Evolutionary conservation across 2,888 invertebrate species (phyloP).

Genomic region (Cataglyphis cursor): DNA sequence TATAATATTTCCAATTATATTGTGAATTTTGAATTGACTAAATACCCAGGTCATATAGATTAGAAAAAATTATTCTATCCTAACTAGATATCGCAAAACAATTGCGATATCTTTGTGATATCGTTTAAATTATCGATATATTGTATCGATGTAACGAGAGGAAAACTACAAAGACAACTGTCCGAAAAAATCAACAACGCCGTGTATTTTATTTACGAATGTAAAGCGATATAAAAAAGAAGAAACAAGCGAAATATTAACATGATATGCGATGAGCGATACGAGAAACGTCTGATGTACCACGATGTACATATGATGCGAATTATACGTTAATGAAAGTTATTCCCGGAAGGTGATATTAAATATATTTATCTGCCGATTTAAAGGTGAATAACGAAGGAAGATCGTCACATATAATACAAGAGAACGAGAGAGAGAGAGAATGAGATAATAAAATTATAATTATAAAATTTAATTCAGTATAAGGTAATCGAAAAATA

Average conservation of each 20-base stretch:
- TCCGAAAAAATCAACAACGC: constrained; percentile 61
- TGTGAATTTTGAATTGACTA: neutral
- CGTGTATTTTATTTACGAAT: constrained; percentile 43
- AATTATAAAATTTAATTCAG: constrained; percentile 82
- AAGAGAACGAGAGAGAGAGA: constrained; percentile 67
- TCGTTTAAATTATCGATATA: neutral
- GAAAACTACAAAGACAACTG: constrained; percentile 73
- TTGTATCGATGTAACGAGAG: constrained; percentile 46
- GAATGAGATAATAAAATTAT: constrained; percentile 80
- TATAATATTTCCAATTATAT: constrained; percentile 14
- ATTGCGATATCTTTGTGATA: constrained; percentile 7
- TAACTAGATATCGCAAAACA: constrained; percentile 4
- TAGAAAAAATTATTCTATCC: constrained; percentile 14
- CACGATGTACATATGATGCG: constrained; percentile 58
- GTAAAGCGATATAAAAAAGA: constrained; percentile 17
- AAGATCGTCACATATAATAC: constrained; percentile 73
- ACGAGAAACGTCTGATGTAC: constrained; percentile 60
- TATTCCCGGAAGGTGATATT: constrained; percentile 66
- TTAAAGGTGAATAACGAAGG: constrained; percentile 67
- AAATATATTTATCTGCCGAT: constrained; percentile 70
- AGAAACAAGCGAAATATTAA: constrained; percentile 49
- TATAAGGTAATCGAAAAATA: constrained; percentile 84
- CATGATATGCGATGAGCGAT: constrained; percentile 34
- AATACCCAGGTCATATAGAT: constrained; percentile 4
- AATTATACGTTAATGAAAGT: constrained; percentile 60